Evolutionary conservation across 2,888 invertebrate species (phyloP), one percentile per base, ranked within the genome.

Genomic region (Dynastes grantii): DNA sequence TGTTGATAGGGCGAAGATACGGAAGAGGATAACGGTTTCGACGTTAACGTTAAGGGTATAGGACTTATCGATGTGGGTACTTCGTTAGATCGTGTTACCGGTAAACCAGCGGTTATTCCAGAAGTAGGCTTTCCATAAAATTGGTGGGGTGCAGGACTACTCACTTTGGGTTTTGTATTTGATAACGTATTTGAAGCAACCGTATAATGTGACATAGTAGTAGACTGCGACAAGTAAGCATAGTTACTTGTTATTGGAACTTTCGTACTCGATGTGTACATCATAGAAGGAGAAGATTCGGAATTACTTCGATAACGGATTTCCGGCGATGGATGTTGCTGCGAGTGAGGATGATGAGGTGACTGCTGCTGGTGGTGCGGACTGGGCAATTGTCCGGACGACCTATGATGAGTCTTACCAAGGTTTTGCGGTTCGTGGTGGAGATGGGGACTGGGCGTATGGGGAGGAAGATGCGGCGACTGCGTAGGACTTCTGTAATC

Each of bases 121-220:
- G 92, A 90, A 53, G 89, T 90, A 3, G 90, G 90, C 81, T 94
- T 95, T 68, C 94, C 94, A 86, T 95, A 95, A 80, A 95, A 93
- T 85, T 94, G 94, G 75, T 92, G 93, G 65, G 95, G 95, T 77
- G 95, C 94, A 0, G 95, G 95, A 86, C 94, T 94, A 84, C 94
- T 94, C 65, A 95, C 95, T 89, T 94, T 93, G 22, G 92, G 92
- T 84, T 92, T 93, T 63, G 90, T 89, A 75, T 90, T 91, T 65
- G 90, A 90, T 78, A 89, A 88, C 78, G 85, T 84, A 22, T 89
- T 90, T 82, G 91, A 90, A 83, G 90, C 87, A 85, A 90, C 86
- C 6, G 88, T 87, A 88, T 90, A 85, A 87, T 90, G 83, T 85
- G 91, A 85, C 88, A 92, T 87, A 83, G 92, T 87, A 85, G 86